Percentiles rank a stretch among this genome's conserved stretches.
These are phyloP conservation scores for Eulemur macaco DNA, from an alignment of 2,113 vertebrate genomes.

Conservation along the genomic window DNA sequence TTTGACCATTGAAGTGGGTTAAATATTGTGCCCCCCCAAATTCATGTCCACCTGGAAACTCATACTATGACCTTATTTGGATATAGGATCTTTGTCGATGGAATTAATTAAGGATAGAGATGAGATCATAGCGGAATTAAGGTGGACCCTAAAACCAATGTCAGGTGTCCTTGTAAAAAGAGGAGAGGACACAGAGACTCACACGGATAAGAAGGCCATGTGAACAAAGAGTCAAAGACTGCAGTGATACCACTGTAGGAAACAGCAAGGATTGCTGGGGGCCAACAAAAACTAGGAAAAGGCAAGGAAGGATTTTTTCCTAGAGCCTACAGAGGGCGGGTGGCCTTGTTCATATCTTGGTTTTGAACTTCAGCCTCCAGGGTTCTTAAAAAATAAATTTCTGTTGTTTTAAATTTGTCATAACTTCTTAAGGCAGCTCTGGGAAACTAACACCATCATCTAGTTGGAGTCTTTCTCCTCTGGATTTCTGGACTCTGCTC, in stretches of 20 bases:
- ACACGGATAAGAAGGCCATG: not conserved
- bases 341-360: not conserved
- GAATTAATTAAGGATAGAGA: not conserved
- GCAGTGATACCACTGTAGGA: not conserved
- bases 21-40: not conserved
- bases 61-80: not conserved
- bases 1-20: not conserved
- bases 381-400: not conserved
- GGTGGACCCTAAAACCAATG: not conserved
- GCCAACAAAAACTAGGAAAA: not conserved
- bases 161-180: too few relatives aligned
- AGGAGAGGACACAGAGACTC: too few relatives aligned
- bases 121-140: not conserved
- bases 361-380: not conserved
- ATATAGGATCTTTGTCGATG: not conserved
- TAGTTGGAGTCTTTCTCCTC: not conserved
- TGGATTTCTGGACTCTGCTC: not conserved
- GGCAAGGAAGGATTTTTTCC: not conserved
- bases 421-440: not conserved
- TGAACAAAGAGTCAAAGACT: not conserved
- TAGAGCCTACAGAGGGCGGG: not conserved
- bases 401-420: not conserved
- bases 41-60: not conserved
- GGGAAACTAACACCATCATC: not conserved
- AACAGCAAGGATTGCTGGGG: not conserved